Conservation (phyloP, 2,113 vertebrate genomes). For the Hemiscyllium ocellatum region DNA sequence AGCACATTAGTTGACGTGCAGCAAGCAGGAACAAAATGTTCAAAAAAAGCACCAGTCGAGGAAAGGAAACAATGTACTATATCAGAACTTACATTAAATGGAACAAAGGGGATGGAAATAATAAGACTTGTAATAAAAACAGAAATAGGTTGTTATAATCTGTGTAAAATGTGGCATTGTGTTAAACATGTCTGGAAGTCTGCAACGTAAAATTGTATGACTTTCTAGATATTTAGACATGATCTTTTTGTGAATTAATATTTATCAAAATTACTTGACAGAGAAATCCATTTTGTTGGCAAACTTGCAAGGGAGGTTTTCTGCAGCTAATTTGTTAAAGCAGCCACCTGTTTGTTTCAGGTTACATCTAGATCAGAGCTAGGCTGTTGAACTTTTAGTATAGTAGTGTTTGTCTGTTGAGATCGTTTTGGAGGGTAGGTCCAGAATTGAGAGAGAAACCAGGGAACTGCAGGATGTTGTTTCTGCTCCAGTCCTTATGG, state of each 20-base stretch:
- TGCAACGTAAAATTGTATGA: not conserved
- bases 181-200: not conserved
- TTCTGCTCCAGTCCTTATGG: not conserved
- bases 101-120: not conserved
- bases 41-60: not conserved
- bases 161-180: not conserved
- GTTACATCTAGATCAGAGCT: not conserved
- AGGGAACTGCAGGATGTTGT: not conserved
- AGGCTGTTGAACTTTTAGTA: not conserved
- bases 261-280: not conserved
- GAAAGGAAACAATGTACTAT: not conserved
- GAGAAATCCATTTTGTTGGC: not conserved
- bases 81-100: not conserved
- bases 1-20: not conserved
- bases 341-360: too few species aligned
- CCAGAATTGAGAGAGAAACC: not conserved
- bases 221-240: not conserved
- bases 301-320: not conserved
- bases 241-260: not conserved
- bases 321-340: too few species aligned
- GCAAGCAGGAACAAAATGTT: slow-evolving; percentile 2
- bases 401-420: not conserved
- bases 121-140: not conserved
- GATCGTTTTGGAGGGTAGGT: not conserved
- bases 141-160: not conserved